These are phyloP conservation scores for Istiophorus platypterus DNA, from an alignment of 2,113 vertebrate genomes.

Conservation along the genomic window DNA sequence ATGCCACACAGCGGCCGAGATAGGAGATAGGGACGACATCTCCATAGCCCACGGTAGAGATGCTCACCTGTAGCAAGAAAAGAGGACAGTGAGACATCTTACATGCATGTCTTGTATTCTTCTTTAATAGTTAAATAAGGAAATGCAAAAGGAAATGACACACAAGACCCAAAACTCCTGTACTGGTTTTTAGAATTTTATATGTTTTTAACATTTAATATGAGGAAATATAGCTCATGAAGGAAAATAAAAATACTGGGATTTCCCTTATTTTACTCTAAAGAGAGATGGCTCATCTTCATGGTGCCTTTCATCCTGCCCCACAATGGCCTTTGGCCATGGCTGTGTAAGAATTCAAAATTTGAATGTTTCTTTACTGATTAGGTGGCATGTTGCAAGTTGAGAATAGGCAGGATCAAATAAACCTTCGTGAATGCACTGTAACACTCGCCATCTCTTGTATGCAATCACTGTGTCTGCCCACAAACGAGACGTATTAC, in stretches of 20 bases:
- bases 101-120: neutral
- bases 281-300: neutral
- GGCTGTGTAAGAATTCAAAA: neutral
- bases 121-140: neutral
- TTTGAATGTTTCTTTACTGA: slow-evolving; percentile 1
- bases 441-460: slow-evolving; percentile 32
- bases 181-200: too few species aligned
- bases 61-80: slow-evolving; percentile 88
- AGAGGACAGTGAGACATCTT: neutral
- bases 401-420: slow-evolving; percentile 23
- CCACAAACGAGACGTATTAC: slow-evolving; percentile 60
- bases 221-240: neutral
- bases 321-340: neutral
- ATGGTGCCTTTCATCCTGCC: neutral
- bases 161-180: too few species aligned
- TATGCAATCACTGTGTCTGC: slow-evolving; percentile 57
- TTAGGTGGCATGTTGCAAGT: neutral
- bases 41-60: slow-evolving; percentile 93
- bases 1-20: slow-evolving; percentile 89
- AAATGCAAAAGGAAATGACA: neutral
- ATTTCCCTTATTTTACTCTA: neutral
- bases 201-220: neutral
- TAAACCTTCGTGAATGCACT: slow-evolving; percentile 36
- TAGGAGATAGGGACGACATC: slow-evolving; percentile 89
- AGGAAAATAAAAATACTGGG: neutral